Evolutionary conservation across 2,888 invertebrate species (phyloP).

Genomic region (Netelia fuscicornis): DNA sequence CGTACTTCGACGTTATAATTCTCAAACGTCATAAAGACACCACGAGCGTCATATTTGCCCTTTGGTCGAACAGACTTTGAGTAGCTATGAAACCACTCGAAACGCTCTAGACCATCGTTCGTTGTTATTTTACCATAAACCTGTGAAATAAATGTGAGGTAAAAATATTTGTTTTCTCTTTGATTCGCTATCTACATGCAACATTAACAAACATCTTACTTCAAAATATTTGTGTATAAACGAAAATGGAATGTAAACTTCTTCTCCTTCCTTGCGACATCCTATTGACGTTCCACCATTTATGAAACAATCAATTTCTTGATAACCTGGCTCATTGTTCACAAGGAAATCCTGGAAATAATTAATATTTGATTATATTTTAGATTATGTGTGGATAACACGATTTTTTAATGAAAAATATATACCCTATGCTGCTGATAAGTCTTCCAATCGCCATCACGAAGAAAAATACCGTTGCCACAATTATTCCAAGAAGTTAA

Average conservation of each 20-base stretch:
- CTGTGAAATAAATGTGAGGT: slow-evolving; percentile 82
- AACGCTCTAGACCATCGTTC: slow-evolving; percentile 91
- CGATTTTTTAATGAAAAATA: slow-evolving; percentile 22
- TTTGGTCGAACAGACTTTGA: slow-evolving; percentile 96
- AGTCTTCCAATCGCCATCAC: slow-evolving; percentile 79
- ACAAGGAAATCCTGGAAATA: slow-evolving; percentile 76
- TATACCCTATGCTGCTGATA: slow-evolving; percentile 81
- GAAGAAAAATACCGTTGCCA: slow-evolving; percentile 86
- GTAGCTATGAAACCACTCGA: slow-evolving; percentile 98
- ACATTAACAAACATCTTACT: slow-evolving; percentile 84
- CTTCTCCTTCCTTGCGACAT: slow-evolving; percentile 93
- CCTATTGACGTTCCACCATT: slow-evolving; percentile 94
- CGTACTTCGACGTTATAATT: slow-evolving; percentile 99
- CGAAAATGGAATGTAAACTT: slow-evolving; percentile 96
- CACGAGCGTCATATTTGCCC: slow-evolving; percentile 94
- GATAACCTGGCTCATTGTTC: slow-evolving; percentile 85
- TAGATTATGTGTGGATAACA: not conserved
- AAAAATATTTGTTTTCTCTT: slow-evolving; percentile 22
- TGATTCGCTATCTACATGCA: not conserved
- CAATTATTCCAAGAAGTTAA: slow-evolving; percentile 92
- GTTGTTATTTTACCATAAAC: slow-evolving; percentile 94
- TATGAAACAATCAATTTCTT: slow-evolving; percentile 94
- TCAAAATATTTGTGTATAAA: slow-evolving; percentile 98
- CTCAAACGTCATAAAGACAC: slow-evolving; percentile 98
- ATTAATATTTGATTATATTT: slow-evolving; percentile 10